Evolutionary conservation across 2,113 vertebrate genomes (phyloP).

Genomic region (Ophthalmolycus amberensis): DNA sequence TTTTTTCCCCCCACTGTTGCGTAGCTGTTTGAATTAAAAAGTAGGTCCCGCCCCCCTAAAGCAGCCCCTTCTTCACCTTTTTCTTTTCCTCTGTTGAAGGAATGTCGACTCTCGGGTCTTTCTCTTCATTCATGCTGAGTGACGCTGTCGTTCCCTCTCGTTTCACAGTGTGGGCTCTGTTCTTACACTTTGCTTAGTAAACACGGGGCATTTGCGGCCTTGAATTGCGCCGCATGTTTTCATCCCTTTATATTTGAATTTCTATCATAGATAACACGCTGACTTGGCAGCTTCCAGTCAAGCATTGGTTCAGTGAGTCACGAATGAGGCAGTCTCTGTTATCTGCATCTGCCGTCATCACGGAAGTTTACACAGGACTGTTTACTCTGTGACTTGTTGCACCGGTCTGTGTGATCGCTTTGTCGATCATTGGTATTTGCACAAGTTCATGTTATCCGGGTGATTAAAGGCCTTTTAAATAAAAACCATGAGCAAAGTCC

Average conservation of each 20-base stretch:
- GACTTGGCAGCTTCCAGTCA: not conserved
- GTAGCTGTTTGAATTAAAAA: conserved; percentile 45
- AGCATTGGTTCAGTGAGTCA: conserved; percentile 27
- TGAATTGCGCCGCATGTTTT: not conserved
- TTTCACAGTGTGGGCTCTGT: not conserved
- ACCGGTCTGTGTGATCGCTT: not conserved
- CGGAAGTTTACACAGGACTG: conserved; percentile 16
- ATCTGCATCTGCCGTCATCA: conserved; percentile 37
- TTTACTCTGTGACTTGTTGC: conserved; percentile 39
- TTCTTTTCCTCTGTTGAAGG: conserved; percentile 11
- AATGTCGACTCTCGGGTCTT: conserved; percentile 50
- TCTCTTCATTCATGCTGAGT: not conserved
- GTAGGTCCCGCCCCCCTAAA: conserved; percentile 42
- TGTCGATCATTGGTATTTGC: conserved; percentile 6
- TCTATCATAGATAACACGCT: not conserved
- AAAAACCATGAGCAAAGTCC: not conserved
- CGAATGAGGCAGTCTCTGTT: not conserved
- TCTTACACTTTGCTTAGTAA: too few species aligned
- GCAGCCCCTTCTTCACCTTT: not conserved
- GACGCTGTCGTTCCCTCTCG: not conserved
- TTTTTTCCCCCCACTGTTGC: conserved; percentile 13
- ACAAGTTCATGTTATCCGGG: conserved; percentile 4
- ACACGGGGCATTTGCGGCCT: not conserved
- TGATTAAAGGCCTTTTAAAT: not conserved
- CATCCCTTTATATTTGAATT: conserved; percentile 19